Base-by-base conservation (phyloP, 2,113 vertebrate genomes). In the Phyllostomus hastatus region DNA sequence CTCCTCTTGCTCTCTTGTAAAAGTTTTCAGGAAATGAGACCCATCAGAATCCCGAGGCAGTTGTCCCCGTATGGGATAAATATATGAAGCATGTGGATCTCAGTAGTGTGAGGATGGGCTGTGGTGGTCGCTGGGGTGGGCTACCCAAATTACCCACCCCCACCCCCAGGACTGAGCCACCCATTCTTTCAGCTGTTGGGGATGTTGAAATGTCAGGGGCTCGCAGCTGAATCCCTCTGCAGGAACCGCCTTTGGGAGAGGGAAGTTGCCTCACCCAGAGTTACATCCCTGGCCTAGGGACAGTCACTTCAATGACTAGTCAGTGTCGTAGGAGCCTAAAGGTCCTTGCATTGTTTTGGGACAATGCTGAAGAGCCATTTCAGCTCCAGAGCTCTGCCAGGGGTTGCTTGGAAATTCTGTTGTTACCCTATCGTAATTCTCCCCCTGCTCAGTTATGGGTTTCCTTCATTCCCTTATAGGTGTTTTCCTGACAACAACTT, bases 401-500 rank as follows among this genome's bases (percentile, higher is more conserved):
- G 43, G 31, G 57, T 31, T n/a, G 5, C 15, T 17, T 28, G 17
- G 33, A 72, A 72, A 72, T 41, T 46, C 67, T 46, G 15, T 7
- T 54, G 28, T 46, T 67, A 35, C 46, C 31, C 1, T n/a, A 4
- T 54, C 28, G 4, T 33, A 33, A 1, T 31, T 88, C 41, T 70
- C 43, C 46, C 33, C 81, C 38, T 38, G 48, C 38, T 14, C 4
- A 66, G 2, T 89, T 52, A 38, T 61, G 64, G 16, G 6, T 35
- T 87, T 67, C 86, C 54, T 91, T 54, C 9, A 16, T 38, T 88
- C 57, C 26, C n/a, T 26, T 26, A 8, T 4, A 20, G n/a, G 35
- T 84, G 41, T 11, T 83, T 33, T 85, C 89, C 72, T 59, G 66
- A 76, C 14, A 67, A n/a, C 28, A 64, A 64, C 81, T 90, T 33